phyloP scores from a whole-genome alignment of 2,888 invertebrate genomes.

The Diaphora mendica region DNA sequence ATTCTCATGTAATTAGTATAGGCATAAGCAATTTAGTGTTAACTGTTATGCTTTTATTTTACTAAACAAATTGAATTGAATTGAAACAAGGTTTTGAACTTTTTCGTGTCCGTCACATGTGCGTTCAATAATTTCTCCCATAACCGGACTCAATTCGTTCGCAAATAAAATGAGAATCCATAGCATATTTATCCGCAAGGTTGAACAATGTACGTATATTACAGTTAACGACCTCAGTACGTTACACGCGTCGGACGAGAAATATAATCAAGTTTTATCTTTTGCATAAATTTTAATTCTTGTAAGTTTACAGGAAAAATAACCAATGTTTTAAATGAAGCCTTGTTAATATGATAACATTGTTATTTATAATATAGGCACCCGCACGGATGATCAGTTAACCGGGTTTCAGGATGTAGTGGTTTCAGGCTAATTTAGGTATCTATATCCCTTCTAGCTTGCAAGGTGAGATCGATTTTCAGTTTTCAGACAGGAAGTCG shows the following conservation, averaged over 20 bases:
- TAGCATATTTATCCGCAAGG: background rate
- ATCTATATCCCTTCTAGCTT: no score
- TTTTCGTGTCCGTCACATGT: no score
- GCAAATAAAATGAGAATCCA: constrained; percentile 2
- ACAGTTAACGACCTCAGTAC: constrained; percentile 26
- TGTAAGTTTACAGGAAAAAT: constrained; percentile 9
- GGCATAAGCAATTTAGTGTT: no score
- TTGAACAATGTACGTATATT: constrained; percentile 13
- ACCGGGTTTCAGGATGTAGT: background rate
- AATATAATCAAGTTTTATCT: constrained; percentile 43
- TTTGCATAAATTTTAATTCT: constrained; percentile 40
- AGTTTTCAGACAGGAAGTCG: no score
- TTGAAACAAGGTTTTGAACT: no score
- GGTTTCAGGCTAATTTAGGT: no score
- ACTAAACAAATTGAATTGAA: no score
- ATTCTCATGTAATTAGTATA: no score
- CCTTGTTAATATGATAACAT: background rate
- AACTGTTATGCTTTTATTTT: no score
- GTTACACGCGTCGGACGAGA: constrained; percentile 37
- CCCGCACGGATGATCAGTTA: no score
- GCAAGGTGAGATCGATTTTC: no score
- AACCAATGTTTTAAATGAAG: constrained; percentile 17
- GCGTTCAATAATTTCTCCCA: background rate
- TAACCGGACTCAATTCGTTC: background rate
- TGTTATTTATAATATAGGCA: no score